phyloP scores from a whole-genome alignment of 1,140 invertebrate species.

The Drosophila gunungcola region DNA sequence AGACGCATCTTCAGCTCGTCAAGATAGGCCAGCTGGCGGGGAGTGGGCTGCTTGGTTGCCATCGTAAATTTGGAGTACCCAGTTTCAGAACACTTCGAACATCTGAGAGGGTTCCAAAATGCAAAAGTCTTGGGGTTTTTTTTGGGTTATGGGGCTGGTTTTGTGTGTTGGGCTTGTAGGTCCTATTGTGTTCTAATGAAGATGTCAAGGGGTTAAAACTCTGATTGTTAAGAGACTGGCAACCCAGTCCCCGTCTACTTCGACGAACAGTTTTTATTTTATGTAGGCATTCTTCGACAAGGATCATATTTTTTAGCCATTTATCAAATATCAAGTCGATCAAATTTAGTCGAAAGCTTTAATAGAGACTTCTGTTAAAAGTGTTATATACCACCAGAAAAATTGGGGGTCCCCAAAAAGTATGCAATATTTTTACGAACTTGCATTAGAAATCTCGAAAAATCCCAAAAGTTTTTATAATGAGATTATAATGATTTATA shows the following conservation, averaged over 20 bases:
- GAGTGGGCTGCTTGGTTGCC: conserved; percentile 23
- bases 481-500: no score
- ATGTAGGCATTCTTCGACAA: no score
- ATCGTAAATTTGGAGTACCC: conserved; percentile 35
- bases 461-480: no score
- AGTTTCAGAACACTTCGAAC: background rate
- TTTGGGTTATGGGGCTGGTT: conserved; percentile 10
- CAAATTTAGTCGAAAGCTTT: no score
- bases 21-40: conserved; percentile 61
- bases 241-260: background rate
- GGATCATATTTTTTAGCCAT: no score
- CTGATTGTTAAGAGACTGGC: background rate
- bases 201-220: background rate
- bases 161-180: background rate
- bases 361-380: no score
- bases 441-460: no score
- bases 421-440: background rate
- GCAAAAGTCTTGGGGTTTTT: background rate
- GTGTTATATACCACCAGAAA: no score
- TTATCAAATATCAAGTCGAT: no score
- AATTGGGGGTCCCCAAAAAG: background rate
- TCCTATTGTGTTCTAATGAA: background rate
- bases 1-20: conserved; percentile 67
- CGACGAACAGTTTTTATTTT: background rate
- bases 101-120: conserved; percentile 6